Evolutionary conservation across 2,113 vertebrate genomes (phyloP).

Genomic region (Brachyistius frenatus): DNA sequence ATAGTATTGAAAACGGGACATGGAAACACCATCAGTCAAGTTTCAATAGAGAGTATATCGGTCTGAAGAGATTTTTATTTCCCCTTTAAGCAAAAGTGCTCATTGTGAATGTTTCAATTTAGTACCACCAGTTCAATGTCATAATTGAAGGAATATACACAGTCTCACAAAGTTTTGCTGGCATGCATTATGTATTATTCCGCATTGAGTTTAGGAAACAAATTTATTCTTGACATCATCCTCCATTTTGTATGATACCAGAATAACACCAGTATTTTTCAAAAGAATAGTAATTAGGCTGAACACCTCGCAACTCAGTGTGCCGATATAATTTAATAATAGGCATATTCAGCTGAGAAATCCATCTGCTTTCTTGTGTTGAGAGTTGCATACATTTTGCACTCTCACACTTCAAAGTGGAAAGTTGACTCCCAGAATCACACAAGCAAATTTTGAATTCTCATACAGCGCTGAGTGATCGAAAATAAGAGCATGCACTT

Average conservation of each 20-base stretch:
- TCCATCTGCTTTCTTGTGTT: conserved; percentile 50
- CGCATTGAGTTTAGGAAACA: conserved; percentile 46
- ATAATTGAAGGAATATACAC: conserved; percentile 3
- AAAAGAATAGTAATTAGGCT: conserved; percentile 74
- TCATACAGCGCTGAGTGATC: conserved; percentile 41
- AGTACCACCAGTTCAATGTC: conserved; percentile 19
- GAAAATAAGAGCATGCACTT: conserved; percentile 59
- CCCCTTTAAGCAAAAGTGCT: conserved; percentile 6
- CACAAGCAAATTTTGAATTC: conserved; percentile 58
- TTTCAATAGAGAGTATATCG: conserved; percentile 5
- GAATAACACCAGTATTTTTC: conserved; percentile 54
- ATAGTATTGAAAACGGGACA: conserved; percentile 26
- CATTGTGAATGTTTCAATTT: neutral
- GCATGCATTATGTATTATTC: conserved; percentile 27
- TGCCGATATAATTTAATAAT: conserved; percentile 67
- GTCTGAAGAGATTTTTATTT: neutral
- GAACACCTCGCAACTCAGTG: conserved; percentile 51
- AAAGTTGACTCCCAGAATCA: conserved; percentile 58
- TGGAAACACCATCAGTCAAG: neutral
- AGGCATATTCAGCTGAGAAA: conserved; percentile 57
- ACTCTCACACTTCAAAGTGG: conserved; percentile 61
- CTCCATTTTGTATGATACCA: conserved; percentile 53
- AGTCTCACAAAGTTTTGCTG: conserved; percentile 23
- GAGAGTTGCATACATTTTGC: conserved; percentile 56
- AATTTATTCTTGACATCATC: conserved; percentile 48